phyloP scores from a whole-genome alignment of 2,113 vertebrate species.

The Pagrus major region DNA sequence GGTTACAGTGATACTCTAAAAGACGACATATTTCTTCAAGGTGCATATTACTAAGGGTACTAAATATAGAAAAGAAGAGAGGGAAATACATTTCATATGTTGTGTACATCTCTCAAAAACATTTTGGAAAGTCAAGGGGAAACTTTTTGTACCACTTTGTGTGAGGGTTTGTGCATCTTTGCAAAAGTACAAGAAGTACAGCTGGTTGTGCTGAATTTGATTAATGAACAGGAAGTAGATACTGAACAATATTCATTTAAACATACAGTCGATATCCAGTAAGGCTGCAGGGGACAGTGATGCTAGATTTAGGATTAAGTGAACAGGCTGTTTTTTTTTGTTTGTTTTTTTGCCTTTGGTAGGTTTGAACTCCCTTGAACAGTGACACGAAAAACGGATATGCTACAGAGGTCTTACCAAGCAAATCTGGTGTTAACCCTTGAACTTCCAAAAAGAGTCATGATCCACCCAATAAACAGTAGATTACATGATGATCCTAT shows the following conservation, averaged over 20 bases:
- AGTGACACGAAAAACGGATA: conserved; percentile 53
- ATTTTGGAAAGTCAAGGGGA: conserved; percentile 48
- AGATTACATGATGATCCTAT: conserved; percentile 74
- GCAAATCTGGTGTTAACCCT: conserved; percentile 52
- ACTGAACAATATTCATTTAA: conserved; percentile 15
- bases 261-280: conserved; percentile 29
- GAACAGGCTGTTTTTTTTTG: conserved; percentile 50
- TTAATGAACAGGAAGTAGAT: conserved; percentile 24
- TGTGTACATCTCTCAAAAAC: conserved; percentile 51
- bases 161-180: conserved; percentile 56
- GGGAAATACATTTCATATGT: conserved; percentile 44
- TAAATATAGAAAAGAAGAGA: conserved; percentile 46
- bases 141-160: conserved; percentile 70
- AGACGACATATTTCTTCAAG: conserved; percentile 68
- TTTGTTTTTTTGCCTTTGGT: conserved; percentile 66
- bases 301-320: conserved; percentile 11
- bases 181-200: conserved; percentile 22
- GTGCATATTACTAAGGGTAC: conserved; percentile 69
- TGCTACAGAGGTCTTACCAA: conserved; percentile 55
- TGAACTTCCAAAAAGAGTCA: conserved; percentile 43
- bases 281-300: conserved; percentile 49
- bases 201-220: conserved; percentile 34
- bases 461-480: conserved; percentile 62
- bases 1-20: conserved; percentile 66
- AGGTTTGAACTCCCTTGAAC: conserved; percentile 63